Conservation (phyloP, 2,113 vertebrate genomes). For the Centropristis striata region DNA sequence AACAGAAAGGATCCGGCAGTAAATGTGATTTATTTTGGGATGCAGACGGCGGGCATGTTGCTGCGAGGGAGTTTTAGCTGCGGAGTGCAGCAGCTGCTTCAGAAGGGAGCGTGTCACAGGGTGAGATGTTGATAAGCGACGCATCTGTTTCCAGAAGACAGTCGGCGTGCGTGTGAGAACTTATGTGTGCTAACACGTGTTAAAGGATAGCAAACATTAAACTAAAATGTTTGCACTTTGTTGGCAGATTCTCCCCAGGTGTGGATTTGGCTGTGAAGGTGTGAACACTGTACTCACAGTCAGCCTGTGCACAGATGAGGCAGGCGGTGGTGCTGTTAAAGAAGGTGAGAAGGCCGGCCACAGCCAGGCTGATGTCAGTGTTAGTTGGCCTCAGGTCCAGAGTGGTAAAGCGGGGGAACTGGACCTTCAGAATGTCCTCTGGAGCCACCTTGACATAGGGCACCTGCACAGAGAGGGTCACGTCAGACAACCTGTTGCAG, state of each 20-base stretch:
- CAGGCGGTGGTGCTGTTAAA: conserved; percentile 97
- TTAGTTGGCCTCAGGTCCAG: conserved; percentile 98
- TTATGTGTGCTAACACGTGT: conserved; percentile 48
- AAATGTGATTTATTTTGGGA: conserved; percentile 43
- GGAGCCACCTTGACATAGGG: conserved; percentile 98
- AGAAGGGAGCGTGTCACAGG: conserved; percentile 54
- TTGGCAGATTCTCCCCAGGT: conserved; percentile 44
- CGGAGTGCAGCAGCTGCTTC: conserved; percentile 64
- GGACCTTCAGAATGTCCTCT: conserved; percentile 96
- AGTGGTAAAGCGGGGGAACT: conserved; percentile 96
- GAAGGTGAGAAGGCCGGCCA: conserved; percentile 95
- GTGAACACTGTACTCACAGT: conserved; percentile 90
- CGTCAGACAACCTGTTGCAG: conserved; percentile 25
- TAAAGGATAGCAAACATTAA: conserved; percentile 45
- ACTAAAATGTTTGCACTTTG: conserved; percentile 49
- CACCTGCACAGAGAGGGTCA: conserved; percentile 85
- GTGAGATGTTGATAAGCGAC: conserved; percentile 63
- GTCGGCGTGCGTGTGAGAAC: conserved; percentile 32
- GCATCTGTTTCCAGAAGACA: conserved; percentile 65
- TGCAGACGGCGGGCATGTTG: background rate
- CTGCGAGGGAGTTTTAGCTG: conserved; percentile 39
- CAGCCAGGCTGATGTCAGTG: conserved; percentile 95
- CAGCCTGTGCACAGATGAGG: conserved; percentile 98
- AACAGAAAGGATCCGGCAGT: background rate
- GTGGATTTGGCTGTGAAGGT: conserved; percentile 22